These are phyloP conservation scores for Odocoileus hemionus DNA, from an alignment of 2,113 vertebrate species.

Conservation along the genomic window DNA sequence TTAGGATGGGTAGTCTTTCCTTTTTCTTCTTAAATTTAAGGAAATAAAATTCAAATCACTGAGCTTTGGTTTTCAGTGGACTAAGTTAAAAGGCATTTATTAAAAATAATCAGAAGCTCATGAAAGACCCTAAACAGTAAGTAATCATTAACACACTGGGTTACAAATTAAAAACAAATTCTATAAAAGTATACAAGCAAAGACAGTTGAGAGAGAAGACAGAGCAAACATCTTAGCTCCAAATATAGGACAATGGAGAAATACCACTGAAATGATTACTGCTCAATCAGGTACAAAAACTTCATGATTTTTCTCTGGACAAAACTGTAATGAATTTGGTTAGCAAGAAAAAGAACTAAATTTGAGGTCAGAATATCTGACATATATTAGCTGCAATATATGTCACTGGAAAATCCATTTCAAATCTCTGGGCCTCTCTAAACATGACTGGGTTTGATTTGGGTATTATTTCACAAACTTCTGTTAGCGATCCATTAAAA, in stretches of 20 bases:
- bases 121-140: neutral
- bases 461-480: neutral
- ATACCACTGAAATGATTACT: neutral
- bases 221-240: neutral
- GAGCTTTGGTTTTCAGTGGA: neutral
- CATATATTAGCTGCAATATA: neutral
- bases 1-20: neutral
- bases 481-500: neutral
- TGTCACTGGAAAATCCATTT: neutral
- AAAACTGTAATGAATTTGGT: neutral
- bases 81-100: neutral
- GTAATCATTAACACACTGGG: neutral
- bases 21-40: conserved; percentile 26
- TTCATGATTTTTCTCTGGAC: neutral
- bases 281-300: neutral
- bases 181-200: neutral
- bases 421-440: neutral
- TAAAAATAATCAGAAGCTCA: conserved; percentile 24
- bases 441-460: neutral
- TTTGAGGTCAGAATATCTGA: neutral
- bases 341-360: neutral
- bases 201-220: neutral
- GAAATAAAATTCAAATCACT: conserved; percentile 24
- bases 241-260: neutral
- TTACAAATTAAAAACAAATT: conserved; percentile 28